These are phyloP conservation scores for Pogoniulus pusillus DNA, from an alignment of 2,797 vertebrate species.

Conservation along the genomic window DNA sequence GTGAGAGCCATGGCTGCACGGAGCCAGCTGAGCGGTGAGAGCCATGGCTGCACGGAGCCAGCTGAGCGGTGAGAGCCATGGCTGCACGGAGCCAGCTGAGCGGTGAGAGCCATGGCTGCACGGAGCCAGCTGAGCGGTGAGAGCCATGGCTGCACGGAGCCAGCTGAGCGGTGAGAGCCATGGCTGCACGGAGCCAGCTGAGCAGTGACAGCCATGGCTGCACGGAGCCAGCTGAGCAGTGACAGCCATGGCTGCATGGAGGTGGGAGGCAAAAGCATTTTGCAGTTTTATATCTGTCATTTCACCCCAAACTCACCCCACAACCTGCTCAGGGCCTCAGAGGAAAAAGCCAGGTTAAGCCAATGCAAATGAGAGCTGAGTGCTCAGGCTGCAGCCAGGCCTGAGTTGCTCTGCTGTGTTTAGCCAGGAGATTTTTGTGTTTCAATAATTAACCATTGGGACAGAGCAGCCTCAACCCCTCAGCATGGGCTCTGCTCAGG, in stretches of 20 bases:
- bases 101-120: background rate
- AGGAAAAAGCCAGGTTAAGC: constrained; percentile 55
- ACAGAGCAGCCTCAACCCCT: constrained; percentile 57
- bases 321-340: background rate
- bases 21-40: background rate
- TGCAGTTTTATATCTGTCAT: background rate
- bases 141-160: background rate
- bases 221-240: background rate
- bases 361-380: constrained; percentile 34
- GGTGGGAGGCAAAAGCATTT: background rate
- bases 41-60: background rate
- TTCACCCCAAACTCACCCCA: background rate
- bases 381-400: constrained; percentile 7
- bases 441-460: constrained; percentile 63
- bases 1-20: background rate
- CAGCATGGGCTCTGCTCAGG: constrained; percentile 53
- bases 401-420: constrained; percentile 31
- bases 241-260: background rate
- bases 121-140: background rate
- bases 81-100: background rate
- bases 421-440: constrained; percentile 61
- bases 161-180: background rate
- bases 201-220: background rate
- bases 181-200: background rate
- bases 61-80: background rate